Base-by-base conservation (phyloP, 2,113 vertebrate genomes). In the Heliornis fulica region DNA sequence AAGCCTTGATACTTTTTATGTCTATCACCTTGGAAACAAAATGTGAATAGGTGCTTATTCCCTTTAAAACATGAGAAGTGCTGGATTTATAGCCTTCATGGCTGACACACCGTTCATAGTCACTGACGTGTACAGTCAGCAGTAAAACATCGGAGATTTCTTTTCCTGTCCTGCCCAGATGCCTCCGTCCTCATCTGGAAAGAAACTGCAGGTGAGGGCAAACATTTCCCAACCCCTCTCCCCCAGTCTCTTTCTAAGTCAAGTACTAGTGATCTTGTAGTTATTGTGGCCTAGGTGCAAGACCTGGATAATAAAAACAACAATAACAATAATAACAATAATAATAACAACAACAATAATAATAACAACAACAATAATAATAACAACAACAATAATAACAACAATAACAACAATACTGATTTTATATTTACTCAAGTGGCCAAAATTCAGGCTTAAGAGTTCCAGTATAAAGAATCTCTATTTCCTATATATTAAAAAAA, bases 11-110 rank as follows among this genome's bases (percentile, higher is more conserved):
- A 36, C 13, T 32, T 87, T 82, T 57, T 53, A 31, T 28, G 68
- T 60, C 56, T n/a, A 89, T 94, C 70, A 75, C 61, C 57, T 85
- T 82, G 94, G 91, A 94, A 91, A 93, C 81, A 72, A 95, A 91
- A 89, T 18, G 36, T 41, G 78, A 94, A 50, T 53, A 36, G 31
- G 57, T 66, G 32, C 9, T 46, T 78, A 20, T 31, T 91, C 41
- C 43, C 41, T 93, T 72, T 61, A 53, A 83, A 82, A 29, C 1
- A 10, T 5, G 53, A 76, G 25, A 68, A 57, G 57, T 15, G 61
- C 31, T 69, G 51, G 25, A 53, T 90, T 68, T 88, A 36, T 28
- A 69, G 64, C 48, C 57, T 63, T 87, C 76, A 64, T 2, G 5
- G 45, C 36, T 87, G 57, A 69, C 2, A 0, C 1, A 1, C 28